These are phyloP conservation scores for Dichetophora obliterata DNA, from an alignment of 2,888 invertebrate genomes.

Conservation along the genomic window DNA sequence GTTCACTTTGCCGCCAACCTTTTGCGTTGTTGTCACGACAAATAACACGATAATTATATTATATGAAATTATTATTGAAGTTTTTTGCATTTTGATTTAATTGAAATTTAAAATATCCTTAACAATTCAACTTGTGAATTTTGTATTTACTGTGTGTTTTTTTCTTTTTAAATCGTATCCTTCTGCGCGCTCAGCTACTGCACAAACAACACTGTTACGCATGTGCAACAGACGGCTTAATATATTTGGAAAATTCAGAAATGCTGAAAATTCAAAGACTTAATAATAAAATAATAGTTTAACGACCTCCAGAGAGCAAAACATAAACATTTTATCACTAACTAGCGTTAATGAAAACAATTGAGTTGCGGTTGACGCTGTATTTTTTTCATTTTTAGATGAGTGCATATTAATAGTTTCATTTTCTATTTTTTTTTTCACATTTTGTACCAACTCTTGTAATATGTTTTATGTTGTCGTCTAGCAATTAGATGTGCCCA, in stretches of 20 bases:
- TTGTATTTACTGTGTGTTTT: background rate
- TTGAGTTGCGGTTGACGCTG: background rate
- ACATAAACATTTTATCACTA: background rate
- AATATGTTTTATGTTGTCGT: background rate
- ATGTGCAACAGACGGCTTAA: slow-evolving; percentile 50
- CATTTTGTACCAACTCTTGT: background rate
- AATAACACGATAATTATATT: background rate
- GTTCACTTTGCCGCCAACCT: background rate
- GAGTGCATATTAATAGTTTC: background rate
- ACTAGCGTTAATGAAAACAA: background rate
- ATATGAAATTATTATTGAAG: background rate
- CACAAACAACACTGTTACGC: slow-evolving; percentile 53
- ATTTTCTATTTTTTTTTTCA: slow-evolving; percentile 3
- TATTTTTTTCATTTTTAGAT: background rate
- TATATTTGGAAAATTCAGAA: slow-evolving; percentile 56
- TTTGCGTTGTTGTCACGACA: background rate
- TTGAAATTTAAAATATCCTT: background rate
- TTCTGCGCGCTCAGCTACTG: slow-evolving; percentile 45
- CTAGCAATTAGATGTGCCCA: slow-evolving; percentile 9
- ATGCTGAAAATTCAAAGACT: slow-evolving; percentile 3
- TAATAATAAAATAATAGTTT: slow-evolving; percentile 53
- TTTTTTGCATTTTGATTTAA: background rate
- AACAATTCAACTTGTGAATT: background rate
- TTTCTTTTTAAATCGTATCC: background rate
- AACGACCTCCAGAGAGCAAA: slow-evolving; percentile 58